Evolutionary conservation across 1,140 invertebrate genomes (phyloP).

Genomic region (Steinernema feltiae): DNA sequence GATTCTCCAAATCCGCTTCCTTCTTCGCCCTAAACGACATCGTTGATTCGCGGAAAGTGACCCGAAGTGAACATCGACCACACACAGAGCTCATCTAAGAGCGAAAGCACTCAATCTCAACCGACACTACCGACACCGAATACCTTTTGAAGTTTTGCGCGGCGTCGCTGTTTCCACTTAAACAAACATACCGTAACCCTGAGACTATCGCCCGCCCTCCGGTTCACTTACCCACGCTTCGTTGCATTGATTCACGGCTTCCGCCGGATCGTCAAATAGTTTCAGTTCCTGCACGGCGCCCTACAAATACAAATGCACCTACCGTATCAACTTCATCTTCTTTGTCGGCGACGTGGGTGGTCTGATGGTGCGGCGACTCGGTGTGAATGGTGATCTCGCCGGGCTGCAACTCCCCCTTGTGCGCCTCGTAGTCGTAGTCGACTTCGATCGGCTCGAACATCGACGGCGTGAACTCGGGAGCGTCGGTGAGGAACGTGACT

Average conservation of each 20-base stretch:
- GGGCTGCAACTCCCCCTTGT: not conserved
- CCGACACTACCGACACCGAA: constrained; percentile 16
- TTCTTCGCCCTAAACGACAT: constrained; percentile 22
- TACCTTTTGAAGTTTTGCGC: constrained; percentile 25
- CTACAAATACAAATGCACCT: constrained; percentile 61
- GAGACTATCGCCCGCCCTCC: not conserved
- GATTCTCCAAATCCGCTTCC: constrained; percentile 19
- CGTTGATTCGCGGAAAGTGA: not conserved
- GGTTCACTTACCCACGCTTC: constrained; percentile 44
- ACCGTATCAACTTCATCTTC: not conserved
- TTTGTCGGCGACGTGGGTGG: not conserved
- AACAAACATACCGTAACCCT: not conserved
- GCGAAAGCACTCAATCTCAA: constrained; percentile 13
- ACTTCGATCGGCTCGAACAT: not conserved
- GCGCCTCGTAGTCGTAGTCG: not conserved
- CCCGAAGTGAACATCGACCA: not conserved
- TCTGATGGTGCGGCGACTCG: not conserved
- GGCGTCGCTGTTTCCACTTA: constrained; percentile 26
- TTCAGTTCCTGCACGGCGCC: constrained; percentile 71
- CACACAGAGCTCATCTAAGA: not conserved
- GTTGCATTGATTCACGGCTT: constrained; percentile 68
- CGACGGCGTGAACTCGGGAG: not conserved
- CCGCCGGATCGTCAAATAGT: constrained; percentile 65
- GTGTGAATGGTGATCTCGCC: not conserved
- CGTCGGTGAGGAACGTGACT: not conserved